Conservation (phyloP, 2,888 invertebrate species). For the Labia minor region DNA sequence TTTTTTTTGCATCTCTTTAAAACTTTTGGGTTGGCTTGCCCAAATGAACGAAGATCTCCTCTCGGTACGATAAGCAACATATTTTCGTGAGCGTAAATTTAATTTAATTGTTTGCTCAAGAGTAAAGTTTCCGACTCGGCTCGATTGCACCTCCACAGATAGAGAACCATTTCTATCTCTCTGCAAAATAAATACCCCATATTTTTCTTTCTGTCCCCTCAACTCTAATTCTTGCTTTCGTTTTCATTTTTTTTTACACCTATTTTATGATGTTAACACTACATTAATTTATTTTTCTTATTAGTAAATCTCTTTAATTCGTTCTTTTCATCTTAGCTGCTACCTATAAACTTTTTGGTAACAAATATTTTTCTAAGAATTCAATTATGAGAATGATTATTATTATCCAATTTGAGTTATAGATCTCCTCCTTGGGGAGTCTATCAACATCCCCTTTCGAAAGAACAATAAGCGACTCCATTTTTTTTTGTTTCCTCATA, state of each 20-base stretch:
- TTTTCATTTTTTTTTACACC: neutral
- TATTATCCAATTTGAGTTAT: no score
- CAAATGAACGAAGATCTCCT: neutral
- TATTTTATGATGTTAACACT: neutral
- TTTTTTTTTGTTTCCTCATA: no score
- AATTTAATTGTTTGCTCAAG: constrained; percentile 13
- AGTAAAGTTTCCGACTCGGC: constrained; percentile 1
- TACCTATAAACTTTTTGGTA: no score
- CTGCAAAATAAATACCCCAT: constrained; percentile 1
- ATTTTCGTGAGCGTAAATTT: constrained; percentile 1
- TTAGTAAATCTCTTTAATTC: neutral
- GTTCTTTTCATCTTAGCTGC: neutral
- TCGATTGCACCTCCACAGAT: neutral
- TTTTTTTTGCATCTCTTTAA: neutral
- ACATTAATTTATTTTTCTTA: constrained; percentile 3
- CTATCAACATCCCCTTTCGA: no score
- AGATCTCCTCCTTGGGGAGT: no score
- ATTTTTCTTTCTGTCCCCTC: neutral
- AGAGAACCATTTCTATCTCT: neutral
- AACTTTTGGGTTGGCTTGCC: neutral
- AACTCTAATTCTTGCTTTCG: neutral
- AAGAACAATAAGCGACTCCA: no score
- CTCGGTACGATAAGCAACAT: neutral
- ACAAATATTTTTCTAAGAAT: no score
- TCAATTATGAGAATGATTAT: no score